A percentile compares a stretch with the other conserved stretches of the same genome.
Conservation (phyloP, 2,113 vertebrate genomes). For the Nanorana parkeri region DNA sequence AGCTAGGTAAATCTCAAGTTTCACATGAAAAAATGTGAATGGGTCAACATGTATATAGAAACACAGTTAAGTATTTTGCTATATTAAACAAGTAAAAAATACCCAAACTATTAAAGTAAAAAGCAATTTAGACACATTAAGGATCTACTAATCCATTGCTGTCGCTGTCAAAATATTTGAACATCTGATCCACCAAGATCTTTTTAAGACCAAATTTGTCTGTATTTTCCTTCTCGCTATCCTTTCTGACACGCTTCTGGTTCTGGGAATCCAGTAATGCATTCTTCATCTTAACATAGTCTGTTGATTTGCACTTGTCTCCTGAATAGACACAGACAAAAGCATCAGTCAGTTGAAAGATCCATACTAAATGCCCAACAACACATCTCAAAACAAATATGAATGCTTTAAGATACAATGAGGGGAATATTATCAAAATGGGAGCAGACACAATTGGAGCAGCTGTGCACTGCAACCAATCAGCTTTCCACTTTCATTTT, state of each 20-base stretch:
- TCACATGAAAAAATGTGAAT: too few relatives aligned
- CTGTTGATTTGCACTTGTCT: slow-evolving; percentile 84
- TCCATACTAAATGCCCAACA: too few relatives aligned
- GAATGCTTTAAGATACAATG: too few relatives aligned
- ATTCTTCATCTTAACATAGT: slow-evolving; percentile 86
- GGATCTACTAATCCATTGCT: slow-evolving; percentile 81
- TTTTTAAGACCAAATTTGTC: slow-evolving; percentile 82
- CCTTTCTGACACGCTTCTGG: slow-evolving; percentile 73
- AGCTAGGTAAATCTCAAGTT: too few relatives aligned
- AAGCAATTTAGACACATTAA: slow-evolving; percentile 64
- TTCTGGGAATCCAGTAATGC: slow-evolving; percentile 85
- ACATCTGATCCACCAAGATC: slow-evolving; percentile 88
- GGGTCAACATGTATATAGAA: neutral
- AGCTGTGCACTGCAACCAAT: too few relatives aligned
- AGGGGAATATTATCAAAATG: too few relatives aligned
- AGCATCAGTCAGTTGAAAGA: neutral
- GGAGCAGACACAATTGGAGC: too few relatives aligned
- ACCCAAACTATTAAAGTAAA: neutral
- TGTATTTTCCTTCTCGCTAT: slow-evolving; percentile 68
- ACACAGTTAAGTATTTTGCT: neutral
- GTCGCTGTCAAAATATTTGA: slow-evolving; percentile 89
- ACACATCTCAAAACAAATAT: too few relatives aligned
- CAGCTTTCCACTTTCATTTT: too few relatives aligned
- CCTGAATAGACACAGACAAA: slow-evolving; percentile 72
- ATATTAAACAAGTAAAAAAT: neutral